Evolutionary conservation across 2,113 vertebrate species (phyloP), one percentile per base, ranked within the genome.

Genomic region (Talpa occidentalis): DNA sequence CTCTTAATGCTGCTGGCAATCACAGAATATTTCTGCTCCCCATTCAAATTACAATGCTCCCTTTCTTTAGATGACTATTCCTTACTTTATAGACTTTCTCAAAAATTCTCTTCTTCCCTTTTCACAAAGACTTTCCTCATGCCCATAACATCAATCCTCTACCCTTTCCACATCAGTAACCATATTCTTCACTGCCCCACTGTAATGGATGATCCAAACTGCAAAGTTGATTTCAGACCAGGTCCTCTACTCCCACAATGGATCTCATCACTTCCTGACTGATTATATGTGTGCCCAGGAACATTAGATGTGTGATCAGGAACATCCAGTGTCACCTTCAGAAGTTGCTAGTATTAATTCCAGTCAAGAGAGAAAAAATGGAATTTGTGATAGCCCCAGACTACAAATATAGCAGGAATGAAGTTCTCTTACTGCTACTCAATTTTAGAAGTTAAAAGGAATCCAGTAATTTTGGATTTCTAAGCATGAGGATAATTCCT

Each of bases 301-400:
- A 52, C 49, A 52, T 52, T 52, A 52, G 2, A 52, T 52, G 49
- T 52, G 56, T 78, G 32, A 49, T 76, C 26, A 77, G 64, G 19
- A 47, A 60, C 44, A 93, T 32, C 59, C 28, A 32, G 7, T 60
- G 26, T 88, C 54, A 66, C 26, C 30, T 92, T 74, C 6, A 72
- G 80, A 93, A 64, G 42, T 4, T 67, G 52, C 44, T 84, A 54
- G 24, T 30, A 49, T 86, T 69, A 47, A 49, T 72, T 62, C 12
- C 9, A 73, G 17, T 78, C 12, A 77, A 94, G 69, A 94, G 91
- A 89, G n/a, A 94, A 10, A 79, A 94, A 91, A 86, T 19, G 2
- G 12, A 64, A 82, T 32, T 49, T 89, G 32, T 86, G 52, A 62
- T 24, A 70, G 37, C 37, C 24, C 42, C 9, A 54, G 15, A 5